Conservation (phyloP, 2,888 invertebrate genomes). For the Drymonia ruficornis region DNA sequence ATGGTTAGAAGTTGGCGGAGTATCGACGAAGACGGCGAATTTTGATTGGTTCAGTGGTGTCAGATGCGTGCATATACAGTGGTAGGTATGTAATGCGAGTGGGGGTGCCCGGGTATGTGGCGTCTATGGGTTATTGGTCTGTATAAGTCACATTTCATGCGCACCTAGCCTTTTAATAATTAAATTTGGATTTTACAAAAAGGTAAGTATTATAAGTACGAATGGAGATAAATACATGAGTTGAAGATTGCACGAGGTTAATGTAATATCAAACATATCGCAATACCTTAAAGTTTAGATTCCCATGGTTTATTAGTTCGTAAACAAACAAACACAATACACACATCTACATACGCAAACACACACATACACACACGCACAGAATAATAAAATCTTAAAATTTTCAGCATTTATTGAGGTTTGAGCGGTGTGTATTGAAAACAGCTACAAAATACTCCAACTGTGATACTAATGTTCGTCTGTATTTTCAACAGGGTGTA, state of each 20-base stretch:
- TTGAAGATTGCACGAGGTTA: constrained; percentile 7
- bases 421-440: constrained; percentile 41
- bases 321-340: constrained; percentile 5
- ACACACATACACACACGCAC: constrained; percentile 27
- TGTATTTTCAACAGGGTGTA: constrained; percentile 80
- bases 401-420: constrained; percentile 55
- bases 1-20: too few species aligned
- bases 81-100: too few species aligned
- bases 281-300: constrained; percentile 42
- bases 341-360: constrained; percentile 26
- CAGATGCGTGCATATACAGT: too few species aligned
- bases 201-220: background rate
- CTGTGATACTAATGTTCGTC: constrained; percentile 72
- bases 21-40: too few species aligned
- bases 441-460: constrained; percentile 38
- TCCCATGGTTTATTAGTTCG: background rate
- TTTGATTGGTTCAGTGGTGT: too few species aligned
- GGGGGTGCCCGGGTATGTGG: too few species aligned
- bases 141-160: constrained; percentile 16
- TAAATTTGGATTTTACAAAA: constrained; percentile 10
- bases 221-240: constrained; percentile 12
- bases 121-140: too few species aligned
- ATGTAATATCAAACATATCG: too few species aligned
- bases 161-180: constrained; percentile 20
- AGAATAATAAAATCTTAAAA: constrained; percentile 41